Evolutionary conservation across 1,140 invertebrate species (phyloP).

Genomic region (Ceratina australensis): DNA sequence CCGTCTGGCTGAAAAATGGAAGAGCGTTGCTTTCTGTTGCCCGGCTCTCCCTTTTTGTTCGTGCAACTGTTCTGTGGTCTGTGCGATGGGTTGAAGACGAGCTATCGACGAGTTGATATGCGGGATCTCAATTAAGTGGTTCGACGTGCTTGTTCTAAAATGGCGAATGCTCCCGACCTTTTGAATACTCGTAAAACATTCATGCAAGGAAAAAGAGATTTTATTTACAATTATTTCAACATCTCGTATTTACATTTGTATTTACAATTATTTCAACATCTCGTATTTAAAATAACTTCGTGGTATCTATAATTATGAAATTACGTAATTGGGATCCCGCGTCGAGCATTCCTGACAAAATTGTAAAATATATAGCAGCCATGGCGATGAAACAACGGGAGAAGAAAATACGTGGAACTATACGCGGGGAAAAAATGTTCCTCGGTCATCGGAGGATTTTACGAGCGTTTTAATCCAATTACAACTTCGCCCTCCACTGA

Average conservation of each 20-base stretch:
- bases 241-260: too few relatives aligned
- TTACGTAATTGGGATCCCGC: background rate
- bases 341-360: background rate
- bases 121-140: too few relatives aligned
- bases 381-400: background rate
- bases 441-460: background rate
- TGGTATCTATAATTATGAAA: background rate
- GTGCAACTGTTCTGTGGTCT: constrained; percentile 41
- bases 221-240: too few relatives aligned
- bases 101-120: too few relatives aligned
- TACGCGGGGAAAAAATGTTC: background rate
- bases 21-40: constrained; percentile 16
- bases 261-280: too few relatives aligned
- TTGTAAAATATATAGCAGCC: too few relatives aligned
- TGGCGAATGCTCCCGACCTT: too few relatives aligned
- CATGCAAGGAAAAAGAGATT: too few relatives aligned
- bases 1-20: constrained; percentile 55
- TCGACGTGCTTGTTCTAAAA: too few relatives aligned
- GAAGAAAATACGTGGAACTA: background rate
- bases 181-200: too few relatives aligned
- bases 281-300: too few relatives aligned
- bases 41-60: constrained; percentile 16
- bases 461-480: constrained; percentile 12
- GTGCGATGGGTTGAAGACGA: too few relatives aligned
- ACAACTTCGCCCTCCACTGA: background rate